Evolutionary conservation across 1,140 invertebrate genomes (phyloP), one percentile per base, ranked within the genome.

Genomic region (Drosophila lacteicornis): DNA sequence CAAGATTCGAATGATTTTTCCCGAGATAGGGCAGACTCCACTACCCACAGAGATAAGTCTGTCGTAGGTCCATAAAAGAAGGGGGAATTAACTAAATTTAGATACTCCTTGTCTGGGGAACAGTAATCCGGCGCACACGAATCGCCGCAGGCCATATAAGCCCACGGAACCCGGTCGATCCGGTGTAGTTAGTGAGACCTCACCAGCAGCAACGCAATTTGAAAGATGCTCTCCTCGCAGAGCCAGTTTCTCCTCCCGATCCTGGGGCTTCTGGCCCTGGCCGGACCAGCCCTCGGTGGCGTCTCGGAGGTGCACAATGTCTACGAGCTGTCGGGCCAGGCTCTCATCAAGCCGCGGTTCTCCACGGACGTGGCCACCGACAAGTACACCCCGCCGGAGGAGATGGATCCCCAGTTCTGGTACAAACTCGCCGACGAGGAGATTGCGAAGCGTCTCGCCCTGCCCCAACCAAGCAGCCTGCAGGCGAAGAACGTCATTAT

Each of bases 401-500:
- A 90, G 53, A 85, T 74, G 79, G 30, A 79, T 17, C 67, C 81
- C 1, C 53, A 85, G 38, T 92, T 80, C 63, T 92, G 91, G 91
- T 78, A 75, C 22, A 53, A 90, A 0, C 15, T 82, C 7, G 87
- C 85, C 46, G 56, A 82, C 12, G 61, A 73, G 40, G 85, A 90
- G 55, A 59, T 92, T 2, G 60, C 57, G 15, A 90, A 82, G 27
- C 79, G 91, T 6, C 43, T 82, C 17, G 46, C 56, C 0, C 50
- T 56, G 2, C 73, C 70, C 0, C 75, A 79, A 4, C 50, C 40
- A 5, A 84, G 59, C 11, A 13, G 19, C 0, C n/a, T 65, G 22
- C 82, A 78, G 40, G 96, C 96, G 4, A 96, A 96, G 79, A 97
- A 97, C 92, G 93, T 96, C 0, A 95, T 97, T 15, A 91, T 97